phyloP scores from a whole-genome alignment of 2,113 vertebrate genomes.

The Butorides virescens region DNA sequence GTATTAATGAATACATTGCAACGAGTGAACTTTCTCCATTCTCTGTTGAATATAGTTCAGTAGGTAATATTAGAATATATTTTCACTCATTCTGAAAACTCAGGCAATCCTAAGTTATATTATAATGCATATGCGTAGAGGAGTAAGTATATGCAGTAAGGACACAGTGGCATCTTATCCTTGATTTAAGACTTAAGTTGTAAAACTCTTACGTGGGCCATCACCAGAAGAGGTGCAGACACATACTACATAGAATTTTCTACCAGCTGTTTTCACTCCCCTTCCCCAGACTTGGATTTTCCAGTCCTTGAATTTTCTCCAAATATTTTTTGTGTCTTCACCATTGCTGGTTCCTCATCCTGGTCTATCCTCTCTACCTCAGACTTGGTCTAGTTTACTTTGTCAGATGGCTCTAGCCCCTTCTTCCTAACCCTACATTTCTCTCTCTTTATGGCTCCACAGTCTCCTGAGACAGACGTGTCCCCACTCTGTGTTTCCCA shows the following conservation, averaged over 20 bases:
- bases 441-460: not conserved
- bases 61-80: not conserved
- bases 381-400: not conserved
- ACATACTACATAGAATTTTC: not conserved
- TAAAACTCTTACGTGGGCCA: not conserved
- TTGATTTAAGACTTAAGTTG: not conserved
- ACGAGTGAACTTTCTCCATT: not conserved
- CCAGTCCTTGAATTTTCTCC: not conserved
- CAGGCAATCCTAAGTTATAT: not conserved
- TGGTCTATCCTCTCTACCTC: not conserved
- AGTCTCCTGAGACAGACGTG: fast-evolving
- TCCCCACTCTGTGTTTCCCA: not conserved
- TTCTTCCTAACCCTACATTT: not conserved
- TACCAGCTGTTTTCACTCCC: not conserved
- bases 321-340: not conserved
- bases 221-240: not conserved
- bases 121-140: not conserved
- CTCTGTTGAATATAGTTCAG: not conserved
- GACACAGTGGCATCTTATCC: not conserved
- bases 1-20: not conserved
- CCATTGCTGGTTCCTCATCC: not conserved
- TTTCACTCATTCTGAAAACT: not conserved
- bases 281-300: not conserved
- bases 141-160: not conserved
- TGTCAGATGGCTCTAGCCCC: not conserved